Conservation (phyloP, 2,113 vertebrate genomes). For the Arvicanthis niloticus region DNA sequence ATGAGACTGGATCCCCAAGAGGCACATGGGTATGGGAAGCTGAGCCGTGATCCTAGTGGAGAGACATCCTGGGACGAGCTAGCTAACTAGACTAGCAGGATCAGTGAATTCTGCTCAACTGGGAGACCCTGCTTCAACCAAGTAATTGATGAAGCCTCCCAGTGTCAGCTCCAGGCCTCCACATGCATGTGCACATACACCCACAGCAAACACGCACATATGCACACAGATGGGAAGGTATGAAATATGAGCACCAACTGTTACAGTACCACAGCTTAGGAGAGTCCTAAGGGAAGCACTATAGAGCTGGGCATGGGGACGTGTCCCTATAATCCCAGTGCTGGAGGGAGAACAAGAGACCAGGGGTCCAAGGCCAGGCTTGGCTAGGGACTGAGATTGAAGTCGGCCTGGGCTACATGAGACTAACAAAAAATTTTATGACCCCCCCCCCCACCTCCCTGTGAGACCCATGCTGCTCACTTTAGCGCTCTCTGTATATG, state of each 20-base stretch:
- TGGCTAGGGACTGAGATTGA: neutral
- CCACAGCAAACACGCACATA: neutral
- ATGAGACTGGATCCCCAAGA: neutral
- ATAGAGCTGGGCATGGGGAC: neutral
- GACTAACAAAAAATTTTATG: neutral
- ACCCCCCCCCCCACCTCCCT: neutral
- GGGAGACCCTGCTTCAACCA: neutral
- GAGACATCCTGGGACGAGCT: neutral
- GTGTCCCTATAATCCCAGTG: neutral
- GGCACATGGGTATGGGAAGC: neutral
- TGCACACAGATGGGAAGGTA: neutral
- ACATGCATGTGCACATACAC: neutral
- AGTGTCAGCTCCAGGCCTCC: neutral
- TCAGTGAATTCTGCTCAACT: neutral
- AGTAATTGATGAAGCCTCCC: neutral
- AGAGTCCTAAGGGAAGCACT: neutral
- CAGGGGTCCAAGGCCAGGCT: neutral
- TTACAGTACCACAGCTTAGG: neutral
- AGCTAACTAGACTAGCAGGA: neutral
- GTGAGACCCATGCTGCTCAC: neutral
- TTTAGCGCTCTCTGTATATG: neutral
- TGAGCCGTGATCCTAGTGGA: neutral
- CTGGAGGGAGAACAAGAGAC: neutral
- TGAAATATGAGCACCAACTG: neutral
- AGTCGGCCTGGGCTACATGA: neutral